Evolutionary conservation across 2,113 vertebrate genomes (phyloP).

Genomic region (Lampris megalopsis): DNA sequence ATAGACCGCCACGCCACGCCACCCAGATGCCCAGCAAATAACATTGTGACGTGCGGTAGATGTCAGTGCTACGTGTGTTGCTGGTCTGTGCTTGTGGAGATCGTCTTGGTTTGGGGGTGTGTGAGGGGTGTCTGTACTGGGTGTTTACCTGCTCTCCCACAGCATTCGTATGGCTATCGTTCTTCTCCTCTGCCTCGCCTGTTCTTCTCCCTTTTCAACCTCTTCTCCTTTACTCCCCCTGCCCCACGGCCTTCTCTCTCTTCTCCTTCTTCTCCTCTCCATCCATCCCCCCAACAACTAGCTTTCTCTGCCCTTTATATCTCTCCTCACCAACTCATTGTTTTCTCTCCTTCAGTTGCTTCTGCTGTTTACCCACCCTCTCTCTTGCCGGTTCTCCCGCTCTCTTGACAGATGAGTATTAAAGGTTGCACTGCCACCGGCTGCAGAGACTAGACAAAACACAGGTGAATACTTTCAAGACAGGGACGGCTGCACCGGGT

Average conservation of each 20-base stretch:
- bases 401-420: conserved; percentile 24
- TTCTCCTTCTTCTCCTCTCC: background rate
- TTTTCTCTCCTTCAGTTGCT: too few relatives aligned
- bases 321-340: too few relatives aligned
- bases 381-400: background rate
- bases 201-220: background rate
- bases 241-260: background rate
- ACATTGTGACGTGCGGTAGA: too few relatives aligned
- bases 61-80: too few relatives aligned
- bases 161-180: too few relatives aligned
- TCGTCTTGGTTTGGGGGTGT: background rate
- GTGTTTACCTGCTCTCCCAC: background rate
- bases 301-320: too few relatives aligned
- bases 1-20: too few relatives aligned
- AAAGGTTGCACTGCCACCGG: conserved; percentile 16
- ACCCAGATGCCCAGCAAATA: too few relatives aligned
- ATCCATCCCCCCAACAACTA: too few relatives aligned
- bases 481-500: background rate
- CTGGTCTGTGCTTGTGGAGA: background rate
- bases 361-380: conserved; percentile 7
- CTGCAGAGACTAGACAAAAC: background rate
- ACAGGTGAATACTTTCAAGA: conserved; percentile 13
- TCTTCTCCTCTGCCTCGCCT: background rate
- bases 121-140: conserved; percentile 3
- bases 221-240: conserved; percentile 11